phyloP scores from a whole-genome alignment of 1,140 invertebrate species.

The Dysdera silvatica region DNA sequence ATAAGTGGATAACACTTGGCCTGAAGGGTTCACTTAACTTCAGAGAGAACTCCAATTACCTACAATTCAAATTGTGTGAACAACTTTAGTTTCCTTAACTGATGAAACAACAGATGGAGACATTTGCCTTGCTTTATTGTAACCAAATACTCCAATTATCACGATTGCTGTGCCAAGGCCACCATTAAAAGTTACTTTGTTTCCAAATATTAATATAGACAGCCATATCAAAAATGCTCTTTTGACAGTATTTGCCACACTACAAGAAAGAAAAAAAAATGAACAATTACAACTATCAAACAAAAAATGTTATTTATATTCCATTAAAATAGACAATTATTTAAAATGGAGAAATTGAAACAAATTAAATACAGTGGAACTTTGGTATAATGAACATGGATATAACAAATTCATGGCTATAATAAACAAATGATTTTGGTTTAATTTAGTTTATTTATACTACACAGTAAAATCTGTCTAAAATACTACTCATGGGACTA shows the following conservation, averaged over 20 bases:
- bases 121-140: slow-evolving; percentile 49
- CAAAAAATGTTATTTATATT: not conserved
- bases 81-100: slow-evolving; percentile 7
- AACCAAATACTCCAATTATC: slow-evolving; percentile 66
- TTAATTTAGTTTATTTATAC: too few species aligned
- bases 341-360: too few species aligned
- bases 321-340: too few species aligned
- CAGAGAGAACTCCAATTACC: too few species aligned
- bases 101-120: slow-evolving; percentile 4
- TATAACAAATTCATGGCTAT: too few species aligned
- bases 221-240: slow-evolving; percentile 74
- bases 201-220: slow-evolving; percentile 70
- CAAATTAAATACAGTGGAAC: too few species aligned
- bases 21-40: too few species aligned
- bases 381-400: too few species aligned
- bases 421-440: too few species aligned
- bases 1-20: too few species aligned
- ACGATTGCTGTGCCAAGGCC: slow-evolving; percentile 66
- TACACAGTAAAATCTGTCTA: too few species aligned
- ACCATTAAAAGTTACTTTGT: slow-evolving; percentile 66
- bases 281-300: not conserved
- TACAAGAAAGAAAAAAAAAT: slow-evolving; percentile 44
- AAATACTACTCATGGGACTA: too few species aligned
- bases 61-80: slow-evolving; percentile 17
- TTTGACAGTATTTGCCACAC: slow-evolving; percentile 78